Base-by-base conservation (phyloP, 2,797 vertebrate species). In the Syngnathus rostellatus region DNA sequence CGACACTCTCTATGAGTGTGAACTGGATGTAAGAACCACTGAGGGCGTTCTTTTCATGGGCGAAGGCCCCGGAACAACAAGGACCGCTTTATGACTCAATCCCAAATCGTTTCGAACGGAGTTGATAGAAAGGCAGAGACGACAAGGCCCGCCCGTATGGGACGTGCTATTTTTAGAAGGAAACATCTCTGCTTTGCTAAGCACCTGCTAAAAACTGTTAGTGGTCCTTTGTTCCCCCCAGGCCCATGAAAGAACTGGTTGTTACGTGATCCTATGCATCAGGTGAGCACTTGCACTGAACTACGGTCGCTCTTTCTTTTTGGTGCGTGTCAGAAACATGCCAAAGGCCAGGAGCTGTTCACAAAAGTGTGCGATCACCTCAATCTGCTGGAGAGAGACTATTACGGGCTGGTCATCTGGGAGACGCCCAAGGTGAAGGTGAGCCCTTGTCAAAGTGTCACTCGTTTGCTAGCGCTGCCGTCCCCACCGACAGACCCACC, bases 311-410 rank as follows among this genome's bases (percentile, higher is more conserved):
- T 43, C 2, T 43, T 43, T 31, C 51, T 14, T 31, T 71, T 17
- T 78, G 89, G 65, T 43, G 21, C 65, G 25, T 62, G 38, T 1
- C 85, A 99, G 97, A 99, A 98, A 94, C 94, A 98, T 2, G 91
- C 93, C 61, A 96, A 94, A 84, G 97, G 97, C 31, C 95, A 95
- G 79, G 95, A 99, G 61, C 86, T 99, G 45, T 95, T 98, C 77
- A 91, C 92, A 69, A 94, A 91, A 83, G 96, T 99, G 51, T 98
- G 96, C 21, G 95, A 97, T 71, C 95, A 99, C 79, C 93, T 98
- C 76, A 99, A 98, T 80, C 92, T 99, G 70, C 84, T 99, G 81
- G 97, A 99, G 86, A 95, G 95, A 78, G 97, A 99, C 85, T 99
- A 99, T 76, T 99, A 96, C 68, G 93, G 93, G 8, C 87, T 99